Conservation (phyloP, 2,888 invertebrate genomes). For the Nephrotoma flavescens region DNA sequence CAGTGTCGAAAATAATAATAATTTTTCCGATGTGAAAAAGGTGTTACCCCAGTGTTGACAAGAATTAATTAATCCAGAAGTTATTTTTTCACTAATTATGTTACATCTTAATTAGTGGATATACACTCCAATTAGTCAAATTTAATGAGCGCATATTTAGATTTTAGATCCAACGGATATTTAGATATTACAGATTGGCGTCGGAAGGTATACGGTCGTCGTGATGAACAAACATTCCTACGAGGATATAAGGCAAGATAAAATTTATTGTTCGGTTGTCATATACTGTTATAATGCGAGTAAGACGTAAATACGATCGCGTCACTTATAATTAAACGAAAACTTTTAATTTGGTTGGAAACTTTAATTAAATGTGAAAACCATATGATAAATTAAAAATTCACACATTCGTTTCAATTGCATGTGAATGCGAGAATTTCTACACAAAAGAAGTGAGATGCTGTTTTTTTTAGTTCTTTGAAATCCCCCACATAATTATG, state of each 20-base stretch:
- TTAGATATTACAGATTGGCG: neutral
- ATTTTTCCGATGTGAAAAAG: neutral
- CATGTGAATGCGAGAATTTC: neutral
- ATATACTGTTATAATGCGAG: too few species aligned
- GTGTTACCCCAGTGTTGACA: neutral
- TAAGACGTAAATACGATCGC: neutral
- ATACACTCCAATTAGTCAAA: neutral
- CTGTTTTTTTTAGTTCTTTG: neutral
- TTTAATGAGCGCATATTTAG: neutral
- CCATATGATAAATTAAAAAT: neutral
- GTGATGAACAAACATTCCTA: neutral
- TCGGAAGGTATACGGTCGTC: neutral
- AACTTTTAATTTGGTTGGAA: neutral
- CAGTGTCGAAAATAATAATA: neutral
- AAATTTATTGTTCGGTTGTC: too few species aligned
- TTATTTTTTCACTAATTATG: neutral
- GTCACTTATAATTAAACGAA: neutral
- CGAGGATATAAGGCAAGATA: too few species aligned
- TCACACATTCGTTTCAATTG: neutral
- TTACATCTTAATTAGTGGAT: neutral
- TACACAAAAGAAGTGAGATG: neutral
- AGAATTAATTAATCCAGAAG: neutral
- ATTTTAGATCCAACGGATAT: neutral
- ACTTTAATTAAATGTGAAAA: neutral
- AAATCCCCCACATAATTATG: neutral